Evolutionary conservation across 2,888 invertebrate genomes (phyloP), one percentile per base, ranked within the genome.

Genomic region (Tridacna gigas): DNA sequence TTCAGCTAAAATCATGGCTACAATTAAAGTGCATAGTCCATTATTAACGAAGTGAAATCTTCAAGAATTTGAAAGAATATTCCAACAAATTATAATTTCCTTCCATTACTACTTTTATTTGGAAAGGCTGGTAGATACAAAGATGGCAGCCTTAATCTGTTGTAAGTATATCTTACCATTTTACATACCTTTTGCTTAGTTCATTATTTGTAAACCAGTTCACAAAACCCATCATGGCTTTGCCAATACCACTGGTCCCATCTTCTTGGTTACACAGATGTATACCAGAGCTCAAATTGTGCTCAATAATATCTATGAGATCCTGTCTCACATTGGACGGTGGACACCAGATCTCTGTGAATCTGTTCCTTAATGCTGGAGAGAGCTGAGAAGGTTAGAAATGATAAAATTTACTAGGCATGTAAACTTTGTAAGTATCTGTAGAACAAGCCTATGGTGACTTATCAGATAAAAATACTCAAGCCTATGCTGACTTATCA

Each of bases 291-390:
- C 94, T 94, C 63, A 98, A 95, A 94, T 98, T 98, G 92, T 97
- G 97, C 91, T 97, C 96, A 47, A 98, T 96, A 81, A 99, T 98
- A 77, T 96, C 95, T 20, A 97, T 95, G 63, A 98, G 95, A 95
- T 99, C 99, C 20, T 96, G 95, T 77, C 96, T 95, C 22, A 90
- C 86, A 56, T 79, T 83, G 45, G 90, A 90, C 74, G 90, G 93
- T 79, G 97, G 97, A 93, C 99, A 99, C 99, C 99, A 99, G 93
- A 99, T 98, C 95, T 99, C 99, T 0, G 99, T 99, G 92, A 99
- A 98, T 73, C 99, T 96, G 95, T 99, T 99, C 75, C 99, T 96
- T 74, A 99, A 95, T 0, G 99, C 99, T 0, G 99, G 99, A 0
- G 99, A 99, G 15, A 99, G 96, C 96, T 96, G 90, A 22, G 94